Conservation (phyloP, 1,140 invertebrate species). For the Protaetia brevitarsis region DNA sequence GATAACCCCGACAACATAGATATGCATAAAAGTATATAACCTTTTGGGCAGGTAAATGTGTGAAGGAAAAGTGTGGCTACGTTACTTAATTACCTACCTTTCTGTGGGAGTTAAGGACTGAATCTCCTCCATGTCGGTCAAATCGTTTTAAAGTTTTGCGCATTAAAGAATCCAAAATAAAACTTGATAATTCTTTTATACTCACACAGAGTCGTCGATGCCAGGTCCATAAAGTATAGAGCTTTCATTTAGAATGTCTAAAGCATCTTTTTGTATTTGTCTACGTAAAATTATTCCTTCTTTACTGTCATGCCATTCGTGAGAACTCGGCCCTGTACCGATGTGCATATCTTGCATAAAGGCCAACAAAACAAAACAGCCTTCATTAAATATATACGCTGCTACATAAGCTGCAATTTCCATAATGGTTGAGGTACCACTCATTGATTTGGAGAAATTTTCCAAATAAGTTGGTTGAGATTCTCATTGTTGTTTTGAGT, state of each 20-base stretch:
- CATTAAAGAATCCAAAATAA: neutral
- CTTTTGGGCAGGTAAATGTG: too few species aligned
- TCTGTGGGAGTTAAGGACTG: too few species aligned
- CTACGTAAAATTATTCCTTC: conserved; percentile 8
- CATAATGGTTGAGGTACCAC: conserved; percentile 25
- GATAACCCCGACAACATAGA: too few species aligned
- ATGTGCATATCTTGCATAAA: conserved; percentile 32
- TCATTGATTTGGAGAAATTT: conserved; percentile 30
- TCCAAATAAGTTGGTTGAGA: conserved; percentile 34
- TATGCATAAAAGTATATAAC: too few species aligned
- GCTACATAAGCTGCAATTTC: too few species aligned
- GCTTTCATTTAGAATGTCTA: conserved; percentile 10
- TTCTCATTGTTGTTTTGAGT: too few species aligned
- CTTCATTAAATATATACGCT: conserved; percentile 32
- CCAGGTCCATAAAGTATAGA: conserved; percentile 17
- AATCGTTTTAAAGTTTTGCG: conserved; percentile 1
- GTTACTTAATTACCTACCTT: too few species aligned
- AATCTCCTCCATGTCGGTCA: too few species aligned
- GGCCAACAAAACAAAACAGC: conserved; percentile 30
- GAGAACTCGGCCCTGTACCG: conserved; percentile 18
- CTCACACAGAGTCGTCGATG: conserved; percentile 20
- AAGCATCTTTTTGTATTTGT: conserved; percentile 24
- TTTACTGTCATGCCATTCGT: conserved; percentile 20
- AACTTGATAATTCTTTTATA: conserved; percentile 1
- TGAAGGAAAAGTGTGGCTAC: too few species aligned